Evolutionary conservation across 2,797 vertebrate genomes (phyloP).

Genomic region (Anomalospiza imberbis): DNA sequence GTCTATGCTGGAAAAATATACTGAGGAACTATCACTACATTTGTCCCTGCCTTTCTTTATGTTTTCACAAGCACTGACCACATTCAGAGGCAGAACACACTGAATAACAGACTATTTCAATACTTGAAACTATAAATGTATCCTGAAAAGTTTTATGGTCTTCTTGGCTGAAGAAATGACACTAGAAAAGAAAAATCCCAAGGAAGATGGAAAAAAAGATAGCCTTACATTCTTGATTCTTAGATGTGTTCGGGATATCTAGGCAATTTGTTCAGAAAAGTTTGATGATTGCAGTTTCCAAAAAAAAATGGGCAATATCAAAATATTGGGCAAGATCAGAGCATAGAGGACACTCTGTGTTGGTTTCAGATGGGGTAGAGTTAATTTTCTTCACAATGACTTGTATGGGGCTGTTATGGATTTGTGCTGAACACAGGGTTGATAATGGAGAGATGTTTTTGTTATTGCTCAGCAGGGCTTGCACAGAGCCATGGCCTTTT

Average conservation of each 20-base stretch:
- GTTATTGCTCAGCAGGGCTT: not conserved
- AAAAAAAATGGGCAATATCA: not conserved
- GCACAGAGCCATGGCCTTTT: not conserved
- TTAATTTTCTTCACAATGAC: not conserved
- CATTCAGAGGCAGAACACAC: not conserved
- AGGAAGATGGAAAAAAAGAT: not conserved
- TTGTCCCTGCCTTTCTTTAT: not conserved
- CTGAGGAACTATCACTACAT: not conserved
- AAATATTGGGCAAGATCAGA: not conserved
- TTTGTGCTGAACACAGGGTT: not conserved
- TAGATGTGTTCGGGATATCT: not conserved
- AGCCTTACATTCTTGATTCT: not conserved
- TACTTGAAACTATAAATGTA: not conserved
- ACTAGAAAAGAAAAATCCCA: not conserved
- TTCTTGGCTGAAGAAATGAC: not conserved
- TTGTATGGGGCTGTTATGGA: not conserved
- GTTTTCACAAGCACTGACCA: not conserved
- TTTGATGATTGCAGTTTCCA: not conserved
- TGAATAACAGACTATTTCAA: not conserved
- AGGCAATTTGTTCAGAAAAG: not conserved
- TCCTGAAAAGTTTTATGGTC: not conserved
- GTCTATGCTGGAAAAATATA: not conserved
- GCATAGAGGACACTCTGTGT: not conserved
- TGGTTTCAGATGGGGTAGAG: not conserved
- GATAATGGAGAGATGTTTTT: not conserved